Percentiles rank a stretch among this genome's conserved stretches.
Conservation (phyloP, 2,888 invertebrate genomes). For the Acrobasis consociella region DNA sequence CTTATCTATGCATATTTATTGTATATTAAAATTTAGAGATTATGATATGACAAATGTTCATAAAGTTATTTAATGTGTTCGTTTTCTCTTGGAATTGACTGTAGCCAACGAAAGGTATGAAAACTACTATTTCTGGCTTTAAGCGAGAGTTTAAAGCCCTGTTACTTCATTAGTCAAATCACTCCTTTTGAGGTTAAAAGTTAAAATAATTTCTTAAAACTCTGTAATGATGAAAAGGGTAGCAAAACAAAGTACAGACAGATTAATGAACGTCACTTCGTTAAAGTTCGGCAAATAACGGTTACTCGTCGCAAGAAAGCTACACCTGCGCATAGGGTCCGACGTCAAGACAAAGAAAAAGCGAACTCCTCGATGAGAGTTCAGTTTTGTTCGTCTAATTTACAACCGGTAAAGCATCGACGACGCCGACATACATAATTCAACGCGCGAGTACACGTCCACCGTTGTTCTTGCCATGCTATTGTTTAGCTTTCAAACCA, state of each 20-base stretch:
- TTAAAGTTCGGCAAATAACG: constrained; percentile 47
- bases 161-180: background rate
- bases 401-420: constrained; percentile 62
- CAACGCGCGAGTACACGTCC: constrained; percentile 60
- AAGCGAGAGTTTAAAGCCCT: too few species aligned
- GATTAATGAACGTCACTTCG: constrained; percentile 44
- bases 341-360: constrained; percentile 54
- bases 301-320: constrained; percentile 46
- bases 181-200: background rate
- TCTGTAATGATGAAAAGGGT: constrained; percentile 24
- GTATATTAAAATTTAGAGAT: too few species aligned
- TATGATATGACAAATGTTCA: too few species aligned
- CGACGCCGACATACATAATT: constrained; percentile 75
- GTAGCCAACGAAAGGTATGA: background rate
- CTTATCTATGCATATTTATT: too few species aligned
- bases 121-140: background rate
- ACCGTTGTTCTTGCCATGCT: constrained; percentile 63
- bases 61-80: too few species aligned
- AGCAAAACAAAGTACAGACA: constrained; percentile 32
- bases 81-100: background rate
- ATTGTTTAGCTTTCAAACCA: constrained; percentile 56
- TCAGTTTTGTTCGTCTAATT: constrained; percentile 69
- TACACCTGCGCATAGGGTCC: constrained; percentile 45
- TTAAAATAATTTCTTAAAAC: too few species aligned
- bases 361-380: constrained; percentile 56